Base-by-base conservation (phyloP, 1,140 invertebrate genomes). In the Scaptomyza montana region DNA sequence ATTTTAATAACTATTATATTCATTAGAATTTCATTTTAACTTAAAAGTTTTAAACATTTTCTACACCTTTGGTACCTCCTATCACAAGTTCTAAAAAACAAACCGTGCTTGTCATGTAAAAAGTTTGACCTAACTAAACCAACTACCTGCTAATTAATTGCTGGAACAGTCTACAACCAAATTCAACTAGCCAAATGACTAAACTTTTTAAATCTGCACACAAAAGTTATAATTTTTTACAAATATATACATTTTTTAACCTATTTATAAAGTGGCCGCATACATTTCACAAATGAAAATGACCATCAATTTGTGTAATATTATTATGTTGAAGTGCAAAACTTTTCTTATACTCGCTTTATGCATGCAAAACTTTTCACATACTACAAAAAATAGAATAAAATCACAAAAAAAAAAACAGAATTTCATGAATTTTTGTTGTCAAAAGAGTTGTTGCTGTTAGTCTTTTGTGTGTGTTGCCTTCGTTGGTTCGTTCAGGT, bases 281-380 rank as follows among this genome's bases (percentile, higher is more conserved):
- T 69, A 46, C 39, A 57, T 66, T 72, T 73, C 66, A 74, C 62
- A 78, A 78, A 68, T 79, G 69, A 62, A 87, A 87, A 86, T 79
- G 67, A 68, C 75, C 73, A 82, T 67, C 75, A 87, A 86, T 77
- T 86, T 82, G 65, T 70, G 62, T 86, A 73, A 65, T 86, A 78
- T 87, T 86, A 78, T 87, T 87, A 73, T 87, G 61, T 70, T 62
- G 53, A 69, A 86, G 80, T 74, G 77, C 67, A 77, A 89, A 87
- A 87, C 76, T 87, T 84, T 82, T 68, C 50, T 63, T 67, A 77
- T 80, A 64, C 64, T 73, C 70, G 50, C 49, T 61, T 55, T 56
- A 55, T 66, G 55, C 49, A 72, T 41, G 50, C 33, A 46, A 74
- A 84, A 84, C 70, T 89, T 89, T 78, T 70, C 36, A 51, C 53